Conservation (phyloP, 2,888 invertebrate genomes). For the Cantharis flavilabris region DNA sequence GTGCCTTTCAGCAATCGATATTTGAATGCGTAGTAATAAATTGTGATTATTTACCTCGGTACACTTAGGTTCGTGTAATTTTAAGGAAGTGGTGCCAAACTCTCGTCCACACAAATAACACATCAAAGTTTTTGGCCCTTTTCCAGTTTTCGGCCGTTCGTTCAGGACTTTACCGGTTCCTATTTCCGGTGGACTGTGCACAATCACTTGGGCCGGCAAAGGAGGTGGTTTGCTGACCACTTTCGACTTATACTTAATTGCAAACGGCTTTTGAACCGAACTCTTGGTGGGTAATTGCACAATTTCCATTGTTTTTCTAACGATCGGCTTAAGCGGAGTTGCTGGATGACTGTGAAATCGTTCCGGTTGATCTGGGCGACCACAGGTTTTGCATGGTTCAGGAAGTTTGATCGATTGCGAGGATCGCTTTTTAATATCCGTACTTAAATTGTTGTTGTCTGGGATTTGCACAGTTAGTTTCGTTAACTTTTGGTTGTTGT, state of each 20-base stretch:
- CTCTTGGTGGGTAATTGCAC: constrained; percentile 51
- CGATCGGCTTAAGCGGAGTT: constrained; percentile 36
- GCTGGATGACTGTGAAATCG: constrained; percentile 65
- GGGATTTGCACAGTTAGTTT: constrained; percentile 5
- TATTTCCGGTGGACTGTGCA: constrained; percentile 27
- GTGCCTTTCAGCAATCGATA: neutral
- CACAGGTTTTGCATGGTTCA: constrained; percentile 68
- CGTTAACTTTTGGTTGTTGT: constrained; percentile 22
- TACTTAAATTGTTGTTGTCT: neutral
- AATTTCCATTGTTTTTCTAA: constrained; percentile 32
- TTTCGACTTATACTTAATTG: constrained; percentile 55
- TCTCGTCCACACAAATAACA: constrained; percentile 71
- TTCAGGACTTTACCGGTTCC: constrained; percentile 8
- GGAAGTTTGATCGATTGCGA: constrained; percentile 49
- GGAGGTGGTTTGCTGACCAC: constrained; percentile 23
- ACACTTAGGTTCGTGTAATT: constrained; percentile 71
- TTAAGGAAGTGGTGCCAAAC: constrained; percentile 68
- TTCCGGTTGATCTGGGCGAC: constrained; percentile 70
- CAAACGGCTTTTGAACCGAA: constrained; percentile 59
- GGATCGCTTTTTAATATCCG: constrained; percentile 2
- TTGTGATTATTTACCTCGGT: constrained; percentile 56
- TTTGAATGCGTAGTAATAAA: neutral
- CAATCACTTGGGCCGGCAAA: constrained; percentile 34
- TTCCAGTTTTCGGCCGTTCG: constrained; percentile 14
- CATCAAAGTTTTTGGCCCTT: constrained; percentile 51